These are phyloP conservation scores for Caerostris extrusa DNA, from an alignment of 1,140 invertebrate species.

Conservation along the genomic window DNA sequence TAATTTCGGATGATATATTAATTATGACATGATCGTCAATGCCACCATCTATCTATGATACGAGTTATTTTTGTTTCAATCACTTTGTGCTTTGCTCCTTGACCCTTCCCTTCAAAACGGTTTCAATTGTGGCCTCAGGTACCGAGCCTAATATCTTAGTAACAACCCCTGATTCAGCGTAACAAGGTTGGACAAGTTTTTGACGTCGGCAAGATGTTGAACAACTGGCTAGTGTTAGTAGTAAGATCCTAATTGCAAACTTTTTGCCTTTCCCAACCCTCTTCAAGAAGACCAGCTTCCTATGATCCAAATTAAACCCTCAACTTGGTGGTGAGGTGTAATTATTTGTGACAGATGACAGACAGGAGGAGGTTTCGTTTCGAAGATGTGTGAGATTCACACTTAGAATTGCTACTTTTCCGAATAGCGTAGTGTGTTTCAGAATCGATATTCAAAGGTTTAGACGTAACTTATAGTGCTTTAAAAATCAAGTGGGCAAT, in stretches of 20 bases:
- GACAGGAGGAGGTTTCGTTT: conserved; percentile 51
- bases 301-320: conserved; percentile 51
- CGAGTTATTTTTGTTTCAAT: background rate
- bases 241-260: conserved; percentile 11
- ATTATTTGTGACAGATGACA: conserved; percentile 54
- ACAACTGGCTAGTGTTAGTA: conserved; percentile 11
- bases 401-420: background rate
- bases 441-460: background rate
- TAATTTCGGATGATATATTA: background rate
- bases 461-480: background rate
- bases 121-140: background rate
- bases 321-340: conserved; percentile 35
- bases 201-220: conserved; percentile 27
- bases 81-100: background rate
- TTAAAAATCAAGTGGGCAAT: background rate
- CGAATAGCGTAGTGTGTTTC: background rate
- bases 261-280: conserved; percentile 22
- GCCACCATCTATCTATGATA: background rate
- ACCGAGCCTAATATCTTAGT: conserved; percentile 9
- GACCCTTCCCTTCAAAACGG: conserved; percentile 27
- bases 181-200: conserved; percentile 1
- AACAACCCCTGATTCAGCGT: conserved; percentile 43
- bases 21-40: background rate
- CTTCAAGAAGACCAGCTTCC: conserved; percentile 1
- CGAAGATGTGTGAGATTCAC: background rate